Base-by-base conservation (phyloP, 2,113 vertebrate genomes). In the Microtus pennsylvanicus region DNA sequence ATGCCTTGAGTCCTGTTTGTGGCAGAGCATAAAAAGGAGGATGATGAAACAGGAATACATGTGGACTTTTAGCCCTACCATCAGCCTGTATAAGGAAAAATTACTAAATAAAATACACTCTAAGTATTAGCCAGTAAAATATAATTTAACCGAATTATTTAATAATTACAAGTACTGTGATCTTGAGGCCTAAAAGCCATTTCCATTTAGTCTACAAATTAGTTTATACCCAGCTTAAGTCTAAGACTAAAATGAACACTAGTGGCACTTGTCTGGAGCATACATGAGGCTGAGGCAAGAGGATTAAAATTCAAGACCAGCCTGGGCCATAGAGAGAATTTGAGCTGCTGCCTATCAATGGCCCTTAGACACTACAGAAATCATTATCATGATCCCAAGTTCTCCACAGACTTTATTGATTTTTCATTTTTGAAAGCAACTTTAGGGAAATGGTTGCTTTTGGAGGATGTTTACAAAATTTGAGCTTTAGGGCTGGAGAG, bases 391-490 rank as follows among this genome's bases (percentile, higher is more conserved):
- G n/a, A 50, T 61, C 45, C 13, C 28, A 74, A 93, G 21, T 65
- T 91, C 78, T 93, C 16, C 42, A 81, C 0, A 58, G 1, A 88
- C 47, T 92, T 89, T 89, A 83, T 69, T 70, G 30, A 74, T n/a
- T 93, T 93, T 89, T 82, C 38, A 88, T 86, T 94, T 96, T 55
- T 74, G 55, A 91, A 88, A 94, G 88, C 24, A 96, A 89, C 77
- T 93, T 82, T n/a, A 42, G 33, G 28, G n/a, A 87, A 83, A 70
- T 74, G 67, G 42, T 87, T 94, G 19, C 28, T 91, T 81, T 78
- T 80, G 35, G 11, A 70, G 22, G 11, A 83, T 58, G 13, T 85
- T 97, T 88, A 77, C 9, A 80, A 81, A 47, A 2, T 75, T 22
- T 72, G n/a, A 87, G n/a, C 12, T 92, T 42, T 61, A 74, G 77